Evolutionary conservation across 2,113 vertebrate genomes (phyloP).

Genomic region (zebrafish (Danio rerio)): DNA sequence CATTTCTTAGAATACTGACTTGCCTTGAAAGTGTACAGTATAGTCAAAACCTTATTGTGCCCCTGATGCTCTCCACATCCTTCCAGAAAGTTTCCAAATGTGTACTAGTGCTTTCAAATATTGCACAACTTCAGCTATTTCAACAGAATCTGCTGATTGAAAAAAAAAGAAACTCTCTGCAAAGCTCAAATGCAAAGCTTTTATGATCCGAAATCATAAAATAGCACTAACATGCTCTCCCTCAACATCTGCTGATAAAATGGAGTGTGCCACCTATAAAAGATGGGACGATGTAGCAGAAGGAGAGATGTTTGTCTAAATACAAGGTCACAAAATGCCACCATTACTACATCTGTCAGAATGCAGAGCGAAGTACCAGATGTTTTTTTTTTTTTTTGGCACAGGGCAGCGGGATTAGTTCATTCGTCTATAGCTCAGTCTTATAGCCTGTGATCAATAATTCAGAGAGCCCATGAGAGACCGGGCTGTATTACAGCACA

Average conservation of each 20-base stretch:
- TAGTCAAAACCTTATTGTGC: slow-evolving; percentile 16
- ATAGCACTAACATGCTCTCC: background rate
- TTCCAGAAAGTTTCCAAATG: slow-evolving; percentile 32
- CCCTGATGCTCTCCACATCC: slow-evolving; percentile 12
- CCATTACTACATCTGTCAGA: background rate
- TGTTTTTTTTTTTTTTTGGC: slow-evolving; percentile 22
- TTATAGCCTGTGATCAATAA: slow-evolving; percentile 58
- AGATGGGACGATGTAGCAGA: slow-evolving; percentile 10
- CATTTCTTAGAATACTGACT: too few relatives aligned
- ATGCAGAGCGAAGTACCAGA: background rate
- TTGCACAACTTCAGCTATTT: slow-evolving; percentile 44
- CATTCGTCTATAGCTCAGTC: slow-evolving; percentile 18
- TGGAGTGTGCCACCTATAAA: slow-evolving; percentile 10
- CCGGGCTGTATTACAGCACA: slow-evolving; percentile 57
- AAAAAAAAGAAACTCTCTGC: background rate
- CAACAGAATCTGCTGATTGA: background rate
- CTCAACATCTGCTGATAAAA: slow-evolving; percentile 36
- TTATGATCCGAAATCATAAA: background rate
- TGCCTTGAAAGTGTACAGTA: background rate
- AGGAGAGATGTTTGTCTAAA: slow-evolving; percentile 29
- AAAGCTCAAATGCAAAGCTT: background rate
- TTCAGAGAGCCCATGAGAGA: slow-evolving; percentile 55
- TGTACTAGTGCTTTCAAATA: slow-evolving; percentile 8
- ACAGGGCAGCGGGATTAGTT: slow-evolving; percentile 26
- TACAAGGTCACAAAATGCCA: slow-evolving; percentile 14